These are phyloP conservation scores for Nomada fabriciana DNA, from an alignment of 2,888 invertebrate species.

Conservation along the genomic window DNA sequence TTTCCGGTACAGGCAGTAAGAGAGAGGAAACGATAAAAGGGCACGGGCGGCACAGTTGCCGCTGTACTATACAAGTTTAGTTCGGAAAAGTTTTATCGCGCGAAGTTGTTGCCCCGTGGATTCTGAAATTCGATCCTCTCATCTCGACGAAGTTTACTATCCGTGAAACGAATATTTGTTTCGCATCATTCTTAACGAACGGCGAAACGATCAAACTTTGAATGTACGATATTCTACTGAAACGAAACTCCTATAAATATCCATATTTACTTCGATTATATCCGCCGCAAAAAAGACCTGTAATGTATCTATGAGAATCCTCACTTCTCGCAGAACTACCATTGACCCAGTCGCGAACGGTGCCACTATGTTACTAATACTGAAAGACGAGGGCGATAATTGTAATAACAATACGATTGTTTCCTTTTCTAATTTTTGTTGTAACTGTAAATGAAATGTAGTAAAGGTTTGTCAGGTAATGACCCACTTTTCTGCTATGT, in stretches of 20 bases:
- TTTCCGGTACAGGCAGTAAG: slow-evolving; percentile 13
- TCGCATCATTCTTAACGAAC: slow-evolving; percentile 9
- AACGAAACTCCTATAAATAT: background rate
- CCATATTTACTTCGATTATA: background rate
- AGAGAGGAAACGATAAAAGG: slow-evolving; percentile 43
- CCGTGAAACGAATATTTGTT: slow-evolving; percentile 27
- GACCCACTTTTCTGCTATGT: slow-evolving; percentile 30
- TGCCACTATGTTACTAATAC: no score
- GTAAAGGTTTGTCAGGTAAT: slow-evolving; percentile 5
- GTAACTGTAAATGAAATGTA: background rate
- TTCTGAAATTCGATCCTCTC: slow-evolving; percentile 58
- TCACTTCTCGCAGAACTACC: no score
- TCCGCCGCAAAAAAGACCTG: background rate
- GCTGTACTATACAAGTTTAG: slow-evolving; percentile 22
- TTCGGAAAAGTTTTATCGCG: slow-evolving; percentile 54
- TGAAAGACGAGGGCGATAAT: background rate
- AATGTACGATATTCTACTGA: background rate
- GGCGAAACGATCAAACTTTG: slow-evolving; percentile 5
- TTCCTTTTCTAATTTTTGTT: background rate
- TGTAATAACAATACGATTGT: background rate
- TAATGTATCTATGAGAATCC: no score
- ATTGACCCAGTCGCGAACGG: no score
- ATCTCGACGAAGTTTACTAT: background rate
- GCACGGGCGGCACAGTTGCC: slow-evolving; percentile 16
- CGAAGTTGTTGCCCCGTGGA: slow-evolving; percentile 42